A percentile compares a stretch with the other conserved stretches of the same genome.
phyloP scores from a whole-genome alignment of 2,113 vertebrate genomes.

The Hemiprocne comata region DNA sequence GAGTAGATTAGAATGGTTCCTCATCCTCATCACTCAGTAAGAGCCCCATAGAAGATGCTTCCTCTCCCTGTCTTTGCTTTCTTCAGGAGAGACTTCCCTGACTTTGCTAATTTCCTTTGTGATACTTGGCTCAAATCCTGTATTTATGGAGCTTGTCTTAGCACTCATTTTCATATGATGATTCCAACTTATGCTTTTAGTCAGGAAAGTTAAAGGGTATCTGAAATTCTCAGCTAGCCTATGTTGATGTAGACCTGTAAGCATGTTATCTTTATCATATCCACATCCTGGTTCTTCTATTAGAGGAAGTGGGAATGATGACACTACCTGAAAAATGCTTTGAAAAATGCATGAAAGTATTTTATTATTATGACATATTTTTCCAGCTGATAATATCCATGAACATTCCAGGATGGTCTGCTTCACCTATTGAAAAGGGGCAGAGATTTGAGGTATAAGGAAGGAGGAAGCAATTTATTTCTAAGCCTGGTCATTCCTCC shows the following conservation, averaged over 20 bases:
- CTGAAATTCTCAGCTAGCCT: background rate
- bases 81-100: background rate
- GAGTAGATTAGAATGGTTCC: background rate
- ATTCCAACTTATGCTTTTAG: slow-evolving; percentile 11
- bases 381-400: slow-evolving; percentile 17
- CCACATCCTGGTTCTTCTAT: background rate
- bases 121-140: slow-evolving; percentile 11
- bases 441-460: background rate
- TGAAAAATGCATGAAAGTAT: slow-evolving; percentile 28
- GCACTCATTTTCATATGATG: background rate
- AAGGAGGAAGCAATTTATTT: slow-evolving; percentile 25
- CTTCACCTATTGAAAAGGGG: background rate
- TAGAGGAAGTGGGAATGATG: slow-evolving; percentile 49
- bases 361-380: slow-evolving; percentile 44
- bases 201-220: background rate
- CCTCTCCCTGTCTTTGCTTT: background rate
- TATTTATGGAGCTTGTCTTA: background rate
- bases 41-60: background rate
- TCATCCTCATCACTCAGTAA: background rate
- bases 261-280: slow-evolving; percentile 10
- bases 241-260: slow-evolving; percentile 2
- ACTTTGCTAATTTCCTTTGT: background rate
- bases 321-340: slow-evolving; percentile 40
- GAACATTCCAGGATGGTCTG: background rate
- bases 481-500: background rate